Percentiles rank a stretch among this genome's conserved stretches.
These are phyloP conservation scores for Phyllotis vaccarum DNA, from an alignment of 2,797 vertebrate genomes.

Conservation along the genomic window DNA sequence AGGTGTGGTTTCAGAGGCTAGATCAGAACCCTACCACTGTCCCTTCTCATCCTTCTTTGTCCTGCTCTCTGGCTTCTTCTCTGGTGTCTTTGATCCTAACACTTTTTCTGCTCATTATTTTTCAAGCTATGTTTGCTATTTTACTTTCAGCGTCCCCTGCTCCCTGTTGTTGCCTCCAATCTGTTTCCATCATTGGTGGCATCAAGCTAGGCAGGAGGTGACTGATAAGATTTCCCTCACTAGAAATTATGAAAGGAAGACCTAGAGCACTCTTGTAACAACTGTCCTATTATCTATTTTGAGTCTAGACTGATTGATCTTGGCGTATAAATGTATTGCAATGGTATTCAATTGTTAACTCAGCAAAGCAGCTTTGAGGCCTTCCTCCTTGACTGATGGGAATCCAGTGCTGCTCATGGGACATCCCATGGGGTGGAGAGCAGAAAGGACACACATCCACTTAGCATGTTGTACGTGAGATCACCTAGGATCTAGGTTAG, in stretches of 20 bases:
- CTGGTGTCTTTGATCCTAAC: not conserved
- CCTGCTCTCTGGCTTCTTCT: not conserved
- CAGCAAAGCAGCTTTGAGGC: not conserved
- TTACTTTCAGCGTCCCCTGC: not conserved
- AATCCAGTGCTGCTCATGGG: no score
- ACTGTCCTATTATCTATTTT: not conserved
- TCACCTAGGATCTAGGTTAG: not conserved
- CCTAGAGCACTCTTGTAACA: not conserved
- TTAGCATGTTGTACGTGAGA: not conserved
- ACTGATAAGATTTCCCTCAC: not conserved
- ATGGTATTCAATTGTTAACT: not conserved
- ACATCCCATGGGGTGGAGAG: not conserved
- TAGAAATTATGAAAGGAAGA: not conserved
- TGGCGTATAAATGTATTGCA: not conserved
- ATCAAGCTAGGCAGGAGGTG: not conserved
- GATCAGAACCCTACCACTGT: no score
- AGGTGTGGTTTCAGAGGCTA: no score
- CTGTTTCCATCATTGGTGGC: not conserved
- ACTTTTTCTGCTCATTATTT: conserved; percentile 48
- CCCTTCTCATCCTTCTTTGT: not conserved
- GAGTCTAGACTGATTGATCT: not conserved
- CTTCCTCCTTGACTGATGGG: not conserved
- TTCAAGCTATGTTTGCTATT: not conserved
- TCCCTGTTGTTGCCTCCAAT: not conserved
- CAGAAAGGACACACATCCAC: not conserved